Evolutionary conservation across 2,797 vertebrate species (phyloP), one percentile per base, ranked within the genome.

Genomic region (Catharus ustulatus): DNA sequence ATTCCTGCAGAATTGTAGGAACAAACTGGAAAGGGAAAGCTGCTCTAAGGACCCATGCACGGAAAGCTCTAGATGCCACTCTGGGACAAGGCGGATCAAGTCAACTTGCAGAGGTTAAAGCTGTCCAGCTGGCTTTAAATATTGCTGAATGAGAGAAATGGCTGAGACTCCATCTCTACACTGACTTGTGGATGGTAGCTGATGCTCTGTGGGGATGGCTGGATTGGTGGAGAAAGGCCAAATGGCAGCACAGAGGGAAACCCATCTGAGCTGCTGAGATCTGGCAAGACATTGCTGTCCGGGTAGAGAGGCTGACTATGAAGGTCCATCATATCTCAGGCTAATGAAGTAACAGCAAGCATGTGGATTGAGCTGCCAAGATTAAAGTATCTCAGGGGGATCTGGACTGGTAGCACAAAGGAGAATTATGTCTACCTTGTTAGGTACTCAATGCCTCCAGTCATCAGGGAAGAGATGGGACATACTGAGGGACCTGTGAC

Each of bases 241-340:
- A 15, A 14, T 75, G 38, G n/a, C 43, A 66, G 26, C 0, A 0
- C 21, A 74, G 32, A 36, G 26, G 30, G 51, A 66, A 66, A 49
- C 17, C 9, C 14, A 15, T 74, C 7, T 58, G 36, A 11, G 27
- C 61, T 2, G 22, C 52, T 51, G 38, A 84, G 32, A 58, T 84
- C 46, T 58, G 71, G 71, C 32, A 58, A 64, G 38, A 36, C 18
- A 11, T 58, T 10, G 6, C 45, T 18, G 1, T 18, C 22, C 0
- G 1, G 36, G 11, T 43, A 32, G 61, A 84, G 36, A 66, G 26
- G 22, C 52, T 67, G 45, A 51, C 52, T 29, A 3, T 49, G 61
- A 36, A 51, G 8, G 32, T 75, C 19, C 2, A 5, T 58, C 27
- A 13, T 7, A 4, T 36, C 1, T 19, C 0, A 0, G 32, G 32